Conservation (phyloP, 2,797 vertebrate species). For the Chrysocyon brachyurus region DNA sequence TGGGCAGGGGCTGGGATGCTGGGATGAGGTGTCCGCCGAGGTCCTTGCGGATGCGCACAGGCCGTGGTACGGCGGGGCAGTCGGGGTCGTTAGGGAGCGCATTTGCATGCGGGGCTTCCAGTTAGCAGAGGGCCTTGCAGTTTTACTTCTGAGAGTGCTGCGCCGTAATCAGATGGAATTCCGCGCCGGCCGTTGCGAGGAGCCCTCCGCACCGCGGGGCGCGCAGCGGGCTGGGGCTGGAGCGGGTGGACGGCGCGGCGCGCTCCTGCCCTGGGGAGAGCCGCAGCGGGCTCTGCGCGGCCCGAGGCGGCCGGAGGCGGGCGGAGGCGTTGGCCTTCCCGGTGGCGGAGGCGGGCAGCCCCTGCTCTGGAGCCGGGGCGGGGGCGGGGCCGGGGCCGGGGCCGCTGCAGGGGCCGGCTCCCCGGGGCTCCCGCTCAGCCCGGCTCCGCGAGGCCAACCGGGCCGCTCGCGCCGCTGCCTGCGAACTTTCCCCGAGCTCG, state of each 20-base stretch:
- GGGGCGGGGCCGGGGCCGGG: neutral
- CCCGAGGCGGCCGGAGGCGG: neutral
- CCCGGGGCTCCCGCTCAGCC: neutral
- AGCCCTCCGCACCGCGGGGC: too few relatives aligned
- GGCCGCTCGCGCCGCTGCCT: neutral
- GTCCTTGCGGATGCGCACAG: neutral
- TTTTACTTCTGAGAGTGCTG: neutral
- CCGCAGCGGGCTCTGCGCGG: too few relatives aligned
- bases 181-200: neutral
- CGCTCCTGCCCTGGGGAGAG: too few relatives aligned
- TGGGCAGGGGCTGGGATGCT: accelerated
- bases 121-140: neutral
- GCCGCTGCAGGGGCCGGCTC: neutral
- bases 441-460: neutral
- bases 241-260: too few relatives aligned
- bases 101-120: neutral
- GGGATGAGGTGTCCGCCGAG: neutral
- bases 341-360: neutral
- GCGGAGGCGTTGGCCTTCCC: too few relatives aligned
- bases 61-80: neutral
- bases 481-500: slow-evolving; percentile 68
- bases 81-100: too few relatives aligned
- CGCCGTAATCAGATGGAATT: neutral
- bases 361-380: neutral
- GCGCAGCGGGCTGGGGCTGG: too few relatives aligned